phyloP scores from a whole-genome alignment of 1,140 invertebrate species.

The Drosophila sturtevanti region DNA sequence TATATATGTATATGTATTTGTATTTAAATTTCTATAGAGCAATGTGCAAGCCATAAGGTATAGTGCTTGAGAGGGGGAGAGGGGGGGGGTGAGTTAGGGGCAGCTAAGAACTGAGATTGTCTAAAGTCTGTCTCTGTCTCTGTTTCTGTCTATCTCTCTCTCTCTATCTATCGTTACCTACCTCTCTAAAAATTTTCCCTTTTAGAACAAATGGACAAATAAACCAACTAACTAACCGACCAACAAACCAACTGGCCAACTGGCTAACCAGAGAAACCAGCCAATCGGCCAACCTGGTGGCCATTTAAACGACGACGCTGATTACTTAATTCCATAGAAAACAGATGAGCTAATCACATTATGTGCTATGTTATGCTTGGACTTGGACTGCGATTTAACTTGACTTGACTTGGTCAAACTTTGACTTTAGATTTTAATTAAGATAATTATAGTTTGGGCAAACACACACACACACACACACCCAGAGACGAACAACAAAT shows the following conservation, averaged over 20 bases:
- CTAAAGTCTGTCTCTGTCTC: not conserved
- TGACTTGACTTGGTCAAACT: conserved; percentile 51
- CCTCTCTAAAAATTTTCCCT: conserved; percentile 20
- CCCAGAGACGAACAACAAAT: conserved; percentile 9
- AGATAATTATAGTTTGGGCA: conserved; percentile 67
- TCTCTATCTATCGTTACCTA: not conserved
- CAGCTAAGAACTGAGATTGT: conserved; percentile 18
- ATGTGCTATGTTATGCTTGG: conserved; percentile 9
- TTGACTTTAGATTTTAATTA: conserved; percentile 78
- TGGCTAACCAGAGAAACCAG: not conserved
- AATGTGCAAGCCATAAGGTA: conserved; percentile 41
- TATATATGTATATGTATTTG: conserved; percentile 37
- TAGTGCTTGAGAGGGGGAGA: not conserved
- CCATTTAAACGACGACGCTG: conserved; percentile 28
- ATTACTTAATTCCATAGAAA: conserved; percentile 72
- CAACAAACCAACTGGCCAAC: not conserved
- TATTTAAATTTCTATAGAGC: conserved; percentile 51
- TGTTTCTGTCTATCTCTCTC: not conserved
- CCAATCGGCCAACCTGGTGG: conserved; percentile 10
- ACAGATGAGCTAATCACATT: conserved; percentile 70
- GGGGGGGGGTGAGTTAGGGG: not conserved
- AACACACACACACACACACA: conserved; percentile 28
- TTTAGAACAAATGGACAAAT: not conserved
- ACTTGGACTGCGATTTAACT: conserved; percentile 9
- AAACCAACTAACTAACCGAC: conserved; percentile 4